These are phyloP conservation scores for Mus spicilegus DNA, from an alignment of 2,113 vertebrate genomes.

Conservation along the genomic window DNA sequence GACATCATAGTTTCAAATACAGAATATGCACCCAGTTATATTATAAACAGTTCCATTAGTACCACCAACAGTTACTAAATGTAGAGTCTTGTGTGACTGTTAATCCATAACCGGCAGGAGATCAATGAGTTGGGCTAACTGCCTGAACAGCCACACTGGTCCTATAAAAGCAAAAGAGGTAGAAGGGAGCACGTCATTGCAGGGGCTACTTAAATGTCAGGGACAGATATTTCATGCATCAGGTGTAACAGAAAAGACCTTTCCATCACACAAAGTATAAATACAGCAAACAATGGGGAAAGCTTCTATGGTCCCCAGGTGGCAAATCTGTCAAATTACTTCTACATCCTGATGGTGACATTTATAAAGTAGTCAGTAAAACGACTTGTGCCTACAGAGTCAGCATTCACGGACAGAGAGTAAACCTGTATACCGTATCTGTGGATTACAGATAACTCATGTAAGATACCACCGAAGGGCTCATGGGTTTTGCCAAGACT, in stretches of 20 bases:
- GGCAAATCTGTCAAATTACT: constrained; percentile 39
- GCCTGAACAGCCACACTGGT: constrained; percentile 55
- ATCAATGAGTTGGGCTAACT: neutral
- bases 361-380: constrained; percentile 8
- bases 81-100: neutral
- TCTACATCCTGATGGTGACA: neutral
- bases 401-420: neutral
- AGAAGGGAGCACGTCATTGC: neutral
- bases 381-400: neutral
- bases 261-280: neutral
- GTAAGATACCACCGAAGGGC: neutral
- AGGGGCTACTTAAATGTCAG: constrained; percentile 27
- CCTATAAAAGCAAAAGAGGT: constrained; percentile 37
- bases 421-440: constrained; percentile 42
- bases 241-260: neutral
- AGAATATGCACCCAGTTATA: neutral
- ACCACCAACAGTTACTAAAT: constrained; percentile 32
- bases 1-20: constrained; percentile 35
- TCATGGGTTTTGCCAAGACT: constrained; percentile 2
- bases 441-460: neutral
- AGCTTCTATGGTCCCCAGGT: constrained; percentile 25
- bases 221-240: constrained; percentile 10
- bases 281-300: neutral
- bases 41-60: constrained; percentile 40
- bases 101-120: neutral